Evolutionary conservation across 2,797 vertebrate species (phyloP), one percentile per base, ranked within the genome.

Genomic region (Rhabdophis nuchalis): DNA sequence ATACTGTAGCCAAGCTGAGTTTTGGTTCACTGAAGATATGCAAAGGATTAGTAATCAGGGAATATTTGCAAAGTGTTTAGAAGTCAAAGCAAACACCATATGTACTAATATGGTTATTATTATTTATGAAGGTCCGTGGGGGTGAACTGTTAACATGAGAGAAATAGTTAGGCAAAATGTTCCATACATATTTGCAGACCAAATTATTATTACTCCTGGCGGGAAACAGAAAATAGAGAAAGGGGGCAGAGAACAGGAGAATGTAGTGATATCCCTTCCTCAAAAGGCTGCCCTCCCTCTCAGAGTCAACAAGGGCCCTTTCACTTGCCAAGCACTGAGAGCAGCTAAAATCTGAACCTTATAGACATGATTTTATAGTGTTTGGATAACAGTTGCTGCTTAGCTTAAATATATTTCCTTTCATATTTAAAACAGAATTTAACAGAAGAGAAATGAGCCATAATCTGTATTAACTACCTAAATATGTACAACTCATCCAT

Each of bases 401-500:
- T 94, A 90, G 92, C 89, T 91, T 93, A 93, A 94, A 91, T 88
- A 92, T 86, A 92, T 91, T 94, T 89, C 93, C 86, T 94, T 92
- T 72, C 86, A 89, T 25, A 90, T 92, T 92, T 88, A 88, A 89
- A 90, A 92, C 88, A 85, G 85, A 92, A 85, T 92, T 88, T 92
- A 64, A 90, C 77, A 92, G 56, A 89, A 90, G 36, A 36, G 72
- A 92, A 90, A 61, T 61, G 32, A 60, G 36, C 85, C 46, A 64
- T 90, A 92, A 92, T 88, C 86, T 29, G 36, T 36, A 90, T 88
- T 92, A 90, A 92, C 50, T 50, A 56, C 29, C 61, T 50, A 56
- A 90, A 90, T 32, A 87, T 8, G 54, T 12, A 36, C 54, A 54
- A 16, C 9, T 77, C 89, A 54, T 0, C 57, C 46, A 54, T 58